Evolutionary conservation across 53 echinoderm and acorn worm genomes (phyloP), one percentile per base, ranked within the genome.

Genomic region (Echinarachnius parma): DNA sequence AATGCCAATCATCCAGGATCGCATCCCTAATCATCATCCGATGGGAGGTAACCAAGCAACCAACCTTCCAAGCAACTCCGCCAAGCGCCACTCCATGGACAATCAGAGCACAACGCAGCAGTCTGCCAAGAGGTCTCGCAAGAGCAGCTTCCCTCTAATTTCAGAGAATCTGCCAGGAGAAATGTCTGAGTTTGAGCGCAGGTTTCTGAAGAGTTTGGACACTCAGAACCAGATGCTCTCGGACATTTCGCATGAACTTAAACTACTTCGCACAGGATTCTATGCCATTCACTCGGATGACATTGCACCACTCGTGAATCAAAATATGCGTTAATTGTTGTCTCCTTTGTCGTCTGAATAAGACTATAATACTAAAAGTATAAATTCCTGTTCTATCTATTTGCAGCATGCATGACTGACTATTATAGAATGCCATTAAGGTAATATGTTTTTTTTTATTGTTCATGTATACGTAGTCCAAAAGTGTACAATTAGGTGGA

Each of bases 281-380:
- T 69, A 34, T 69, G 70, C 70, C 5, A 69, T 69, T 53, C 70
- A 69, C 35, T 69, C 70, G 15, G 70, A 69, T 53, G 70, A 69
- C 4, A 69, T 69, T 21, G 70, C 70, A 2, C 53, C 52, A 2
- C 29, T 69, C 24, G 70, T 69, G 11, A 69, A 53, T 22, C 70
- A 52, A 5, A 66, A 66, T 46, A 53, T 69, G 53, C 70, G 34
- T 24, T 69, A 50, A 18, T n/a, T n/a, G n/a, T n/a, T n/a, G n/a
- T n/a, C n/a, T n/a, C n/a, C n/a, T n/a, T n/a, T n/a, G n/a, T n/a
- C n/a, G n/a, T n/a, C n/a, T n/a, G n/a, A n/a, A n/a, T n/a, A n/a
- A n/a, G n/a, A n/a, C n/a, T n/a, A n/a, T n/a, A n/a, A n/a, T n/a
- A n/a, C n/a, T n/a, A n/a, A n/a, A n/a, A n/a, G n/a, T n/a, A n/a